Evolutionary conservation across 2,888 invertebrate species (phyloP).

Genomic region (Gasteruption jaculator): DNA sequence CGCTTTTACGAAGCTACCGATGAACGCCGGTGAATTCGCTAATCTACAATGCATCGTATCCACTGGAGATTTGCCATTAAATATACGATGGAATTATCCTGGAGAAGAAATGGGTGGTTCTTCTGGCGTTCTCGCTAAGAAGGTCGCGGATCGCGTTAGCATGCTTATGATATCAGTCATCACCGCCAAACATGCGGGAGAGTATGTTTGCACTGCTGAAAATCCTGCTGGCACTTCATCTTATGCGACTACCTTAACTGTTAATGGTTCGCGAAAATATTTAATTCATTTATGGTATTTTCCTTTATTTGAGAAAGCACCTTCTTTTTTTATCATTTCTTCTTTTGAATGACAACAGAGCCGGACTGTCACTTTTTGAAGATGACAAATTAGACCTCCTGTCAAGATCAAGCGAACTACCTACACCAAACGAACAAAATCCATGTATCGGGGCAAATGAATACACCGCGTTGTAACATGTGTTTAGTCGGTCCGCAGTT

Average conservation of each 20-base stretch:
- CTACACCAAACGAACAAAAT: too few relatives aligned
- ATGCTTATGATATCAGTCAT: conserved; percentile 67
- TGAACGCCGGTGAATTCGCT: conserved; percentile 61
- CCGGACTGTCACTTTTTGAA: too few relatives aligned
- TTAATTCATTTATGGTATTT: conserved; percentile 24
- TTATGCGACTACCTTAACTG: conserved; percentile 48
- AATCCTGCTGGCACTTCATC: conserved; percentile 51
- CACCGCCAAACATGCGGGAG: conserved; percentile 54
- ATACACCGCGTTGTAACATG: too few relatives aligned
- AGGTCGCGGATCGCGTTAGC: conserved; percentile 58
- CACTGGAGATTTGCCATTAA: conserved; percentile 70
- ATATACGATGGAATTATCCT: conserved; percentile 66
- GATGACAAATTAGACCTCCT: too few relatives aligned
- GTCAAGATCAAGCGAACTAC: too few relatives aligned
- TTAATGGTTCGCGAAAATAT: conserved; percentile 51
- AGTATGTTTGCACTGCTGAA: conserved; percentile 53
- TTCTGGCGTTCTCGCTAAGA: conserved; percentile 47
- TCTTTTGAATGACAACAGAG: too few relatives aligned
- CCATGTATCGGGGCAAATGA: too few relatives aligned
- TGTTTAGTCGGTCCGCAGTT: conserved; percentile 70
- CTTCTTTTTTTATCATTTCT: conserved; percentile 15
- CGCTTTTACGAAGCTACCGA: conserved; percentile 48
- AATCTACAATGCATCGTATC: conserved; percentile 59
- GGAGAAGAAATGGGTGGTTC: conserved; percentile 48
- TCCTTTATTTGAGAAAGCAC: conserved; percentile 23